Percentiles rank a stretch among this genome's conserved stretches.
Conservation (phyloP, 2,113 vertebrate species). For the Cyanistes caeruleus region DNA sequence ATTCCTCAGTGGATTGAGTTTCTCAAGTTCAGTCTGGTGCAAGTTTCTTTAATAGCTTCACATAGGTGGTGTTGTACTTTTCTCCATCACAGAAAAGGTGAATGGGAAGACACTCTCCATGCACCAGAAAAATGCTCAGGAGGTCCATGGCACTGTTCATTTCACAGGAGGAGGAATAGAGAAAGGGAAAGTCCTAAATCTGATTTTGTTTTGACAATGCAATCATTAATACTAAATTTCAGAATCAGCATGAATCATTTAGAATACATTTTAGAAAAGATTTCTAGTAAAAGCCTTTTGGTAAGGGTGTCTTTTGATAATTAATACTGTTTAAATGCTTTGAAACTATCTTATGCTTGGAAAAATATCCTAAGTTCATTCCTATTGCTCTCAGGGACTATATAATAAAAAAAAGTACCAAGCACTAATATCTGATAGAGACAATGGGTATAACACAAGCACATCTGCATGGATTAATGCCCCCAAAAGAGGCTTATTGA, state of each 20-base stretch:
- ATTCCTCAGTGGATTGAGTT: background rate
- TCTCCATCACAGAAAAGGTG: background rate
- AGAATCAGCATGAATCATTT: background rate
- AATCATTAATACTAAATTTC: background rate
- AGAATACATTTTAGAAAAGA: background rate
- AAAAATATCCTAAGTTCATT: background rate
- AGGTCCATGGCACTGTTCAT: background rate
- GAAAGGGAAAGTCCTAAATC: background rate
- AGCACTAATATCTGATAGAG: background rate
- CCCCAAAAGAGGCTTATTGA: background rate
- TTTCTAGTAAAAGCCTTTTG: background rate
- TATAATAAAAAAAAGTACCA: background rate
- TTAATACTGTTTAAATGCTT: background rate
- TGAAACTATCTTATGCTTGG: background rate
- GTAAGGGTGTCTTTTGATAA: background rate
- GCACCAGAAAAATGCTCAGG: background rate
- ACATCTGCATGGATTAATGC: background rate
- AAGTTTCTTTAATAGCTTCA: background rate
- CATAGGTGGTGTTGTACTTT: background rate
- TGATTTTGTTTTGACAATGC: background rate
- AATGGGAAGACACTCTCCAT: background rate
- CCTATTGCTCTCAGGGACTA: background rate
- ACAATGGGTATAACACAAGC: background rate
- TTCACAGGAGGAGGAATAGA: background rate
- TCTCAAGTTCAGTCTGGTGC: background rate